Conservation (phyloP, 2,888 invertebrate species). For the Aspidiotus destructor region DNA sequence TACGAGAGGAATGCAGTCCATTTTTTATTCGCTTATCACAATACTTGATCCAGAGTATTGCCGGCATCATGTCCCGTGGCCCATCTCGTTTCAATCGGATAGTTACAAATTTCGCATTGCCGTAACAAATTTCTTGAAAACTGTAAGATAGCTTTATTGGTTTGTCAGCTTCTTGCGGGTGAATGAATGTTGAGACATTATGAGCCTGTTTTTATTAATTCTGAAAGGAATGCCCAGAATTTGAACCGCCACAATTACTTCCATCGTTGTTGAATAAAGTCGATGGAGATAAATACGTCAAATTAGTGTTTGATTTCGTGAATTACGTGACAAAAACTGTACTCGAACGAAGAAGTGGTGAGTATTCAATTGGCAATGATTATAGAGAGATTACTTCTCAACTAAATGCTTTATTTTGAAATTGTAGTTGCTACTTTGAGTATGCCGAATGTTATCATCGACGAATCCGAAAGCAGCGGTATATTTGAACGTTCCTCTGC, state of each 20-base stretch:
- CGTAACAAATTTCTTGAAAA: slow-evolving; percentile 18
- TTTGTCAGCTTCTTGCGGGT: neutral
- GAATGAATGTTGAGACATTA: neutral
- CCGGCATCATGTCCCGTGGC: slow-evolving; percentile 17
- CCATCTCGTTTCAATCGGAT: slow-evolving; percentile 8
- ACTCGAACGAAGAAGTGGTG: slow-evolving; percentile 3
- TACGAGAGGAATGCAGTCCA: slow-evolving; percentile 23
- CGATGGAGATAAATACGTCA: slow-evolving; percentile 21
- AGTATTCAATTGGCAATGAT: neutral
- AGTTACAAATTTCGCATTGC: slow-evolving; percentile 20
- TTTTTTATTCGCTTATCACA: slow-evolving; percentile 16
- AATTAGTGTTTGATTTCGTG: slow-evolving; percentile 22
- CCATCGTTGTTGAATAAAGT: slow-evolving; percentile 22
- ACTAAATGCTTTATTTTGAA: neutral
- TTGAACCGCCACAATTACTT: slow-evolving; percentile 17
- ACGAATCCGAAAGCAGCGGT: slow-evolving; percentile 11
- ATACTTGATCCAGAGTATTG: slow-evolving; percentile 25
- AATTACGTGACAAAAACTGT: slow-evolving; percentile 12
- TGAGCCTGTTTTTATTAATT: too few relatives aligned
- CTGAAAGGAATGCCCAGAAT: slow-evolving; percentile 17
- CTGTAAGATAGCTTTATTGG: slow-evolving; percentile 1
- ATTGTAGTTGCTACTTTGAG: neutral
- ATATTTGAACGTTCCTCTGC: neutral
- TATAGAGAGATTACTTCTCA: too few relatives aligned
- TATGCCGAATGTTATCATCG: slow-evolving; percentile 5